Conservation (phyloP, 2,888 invertebrate species). For the Sesamia inferens region DNA sequence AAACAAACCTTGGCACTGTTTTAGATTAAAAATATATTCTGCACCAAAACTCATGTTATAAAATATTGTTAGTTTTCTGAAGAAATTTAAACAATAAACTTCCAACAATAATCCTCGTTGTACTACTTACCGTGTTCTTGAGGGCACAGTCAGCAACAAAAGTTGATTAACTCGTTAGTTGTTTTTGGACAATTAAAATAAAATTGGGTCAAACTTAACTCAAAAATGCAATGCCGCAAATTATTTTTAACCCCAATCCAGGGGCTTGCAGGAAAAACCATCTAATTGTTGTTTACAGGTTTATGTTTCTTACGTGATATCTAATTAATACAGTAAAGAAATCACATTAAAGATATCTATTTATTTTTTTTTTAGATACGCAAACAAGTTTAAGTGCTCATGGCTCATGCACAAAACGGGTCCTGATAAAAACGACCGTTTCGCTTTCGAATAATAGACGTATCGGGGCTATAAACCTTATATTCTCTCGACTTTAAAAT, state of each 20-base stretch:
- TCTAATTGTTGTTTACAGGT: no score
- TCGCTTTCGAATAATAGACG: background rate
- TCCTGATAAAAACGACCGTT: background rate
- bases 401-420: background rate
- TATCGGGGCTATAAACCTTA: background rate
- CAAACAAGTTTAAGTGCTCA: background rate
- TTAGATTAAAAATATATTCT: constrained; percentile 42
- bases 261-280: background rate
- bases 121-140: background rate
- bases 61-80: constrained; percentile 28
- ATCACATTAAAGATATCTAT: background rate
- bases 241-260: background rate
- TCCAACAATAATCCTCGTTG: background rate
- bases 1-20: constrained; percentile 57
- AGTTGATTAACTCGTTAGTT: background rate
- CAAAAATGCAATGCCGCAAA: background rate
- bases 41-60: constrained; percentile 31
- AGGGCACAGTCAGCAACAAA: constrained; percentile 15
- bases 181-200: no score
- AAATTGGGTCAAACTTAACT: no score
- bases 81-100: background rate
- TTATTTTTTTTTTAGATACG: background rate
- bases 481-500: background rate
- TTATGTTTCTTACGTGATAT: background rate
- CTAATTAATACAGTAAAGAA: background rate